These are phyloP conservation scores for Rhea americana DNA, from an alignment of 2,113 vertebrate species.

Conservation along the genomic window DNA sequence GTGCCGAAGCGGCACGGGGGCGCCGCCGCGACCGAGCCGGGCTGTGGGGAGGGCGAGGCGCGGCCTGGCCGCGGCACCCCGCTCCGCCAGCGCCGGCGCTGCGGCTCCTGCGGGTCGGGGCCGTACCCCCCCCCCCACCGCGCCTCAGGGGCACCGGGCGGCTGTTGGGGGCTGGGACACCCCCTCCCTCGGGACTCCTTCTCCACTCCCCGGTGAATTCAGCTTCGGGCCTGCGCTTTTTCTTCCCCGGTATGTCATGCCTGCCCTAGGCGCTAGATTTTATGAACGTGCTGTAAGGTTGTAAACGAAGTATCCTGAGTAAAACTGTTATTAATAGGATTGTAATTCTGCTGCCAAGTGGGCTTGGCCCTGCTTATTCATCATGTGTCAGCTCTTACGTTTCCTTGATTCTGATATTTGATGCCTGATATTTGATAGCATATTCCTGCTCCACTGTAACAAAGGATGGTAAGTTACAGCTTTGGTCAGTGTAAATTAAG, in stretches of 20 bases:
- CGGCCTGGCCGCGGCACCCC: neutral
- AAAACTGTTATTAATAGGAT: accelerated
- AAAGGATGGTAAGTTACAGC: neutral
- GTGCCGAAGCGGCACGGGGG: accelerated
- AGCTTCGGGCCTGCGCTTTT: neutral
- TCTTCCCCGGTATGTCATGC: neutral
- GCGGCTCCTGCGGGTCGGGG: neutral
- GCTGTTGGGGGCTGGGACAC: neutral
- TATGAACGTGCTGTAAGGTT: accelerated
- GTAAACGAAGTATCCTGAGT: neutral
- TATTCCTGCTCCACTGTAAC: neutral
- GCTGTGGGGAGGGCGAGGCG: neutral
- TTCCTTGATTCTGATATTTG: neutral
- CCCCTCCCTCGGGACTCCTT: too few relatives aligned
- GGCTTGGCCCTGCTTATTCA: neutral
- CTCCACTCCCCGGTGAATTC: accelerated
- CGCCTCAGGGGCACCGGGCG: too few relatives aligned
- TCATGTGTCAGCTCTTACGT: accelerated
- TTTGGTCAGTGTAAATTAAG: neutral
- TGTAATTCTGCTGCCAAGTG: accelerated
- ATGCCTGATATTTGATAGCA: accelerated
- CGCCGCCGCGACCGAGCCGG: neutral
- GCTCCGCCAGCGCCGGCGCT: neutral
- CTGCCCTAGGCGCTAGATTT: accelerated
- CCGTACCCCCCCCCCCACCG: too few relatives aligned